phyloP scores from a whole-genome alignment of 92 coral and sea anemone species.

The Metridium senile region DNA sequence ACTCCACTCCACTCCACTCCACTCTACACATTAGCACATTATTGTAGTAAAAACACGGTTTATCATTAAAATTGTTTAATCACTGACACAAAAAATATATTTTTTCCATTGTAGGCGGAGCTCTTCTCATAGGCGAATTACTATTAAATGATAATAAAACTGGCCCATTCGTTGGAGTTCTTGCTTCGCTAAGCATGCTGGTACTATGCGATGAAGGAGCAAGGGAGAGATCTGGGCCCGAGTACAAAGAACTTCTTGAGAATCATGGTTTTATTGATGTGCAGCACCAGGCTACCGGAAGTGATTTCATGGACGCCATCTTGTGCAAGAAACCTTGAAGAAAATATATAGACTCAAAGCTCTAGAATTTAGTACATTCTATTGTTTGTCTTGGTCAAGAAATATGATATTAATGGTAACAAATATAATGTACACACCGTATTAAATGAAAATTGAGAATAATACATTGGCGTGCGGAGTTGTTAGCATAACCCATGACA shows the following conservation, averaged over 20 bases:
- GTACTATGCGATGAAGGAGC: conserved; percentile 55
- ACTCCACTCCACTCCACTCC: too few species aligned
- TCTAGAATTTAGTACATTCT: background rate
- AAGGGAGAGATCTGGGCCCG: conserved; percentile 62
- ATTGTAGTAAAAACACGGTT: too few species aligned
- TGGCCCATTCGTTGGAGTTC: conserved; percentile 54
- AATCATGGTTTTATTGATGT: conserved; percentile 74
- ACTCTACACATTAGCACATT: too few species aligned
- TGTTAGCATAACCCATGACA: too few species aligned
- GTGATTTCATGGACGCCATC: conserved; percentile 42
- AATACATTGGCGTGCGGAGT: too few species aligned
- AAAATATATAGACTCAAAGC: background rate
- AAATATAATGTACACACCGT: too few species aligned
- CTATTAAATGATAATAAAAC: conserved; percentile 59
- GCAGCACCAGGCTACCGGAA: conserved; percentile 33
- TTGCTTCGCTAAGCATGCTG: conserved; percentile 56
- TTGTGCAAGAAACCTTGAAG: conserved; percentile 60
- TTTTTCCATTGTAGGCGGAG: conserved; percentile 51
- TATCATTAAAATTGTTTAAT: too few species aligned
- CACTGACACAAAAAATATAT: too few species aligned
- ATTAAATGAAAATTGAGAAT: too few species aligned
- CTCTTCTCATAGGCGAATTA: conserved; percentile 61
- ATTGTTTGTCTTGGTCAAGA: too few species aligned
- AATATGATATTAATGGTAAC: too few species aligned
- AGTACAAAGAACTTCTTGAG: conserved; percentile 57